Evolutionary conservation across 2,797 vertebrate genomes (phyloP).

Genomic region (Acipenser oxyrinchus): DNA sequence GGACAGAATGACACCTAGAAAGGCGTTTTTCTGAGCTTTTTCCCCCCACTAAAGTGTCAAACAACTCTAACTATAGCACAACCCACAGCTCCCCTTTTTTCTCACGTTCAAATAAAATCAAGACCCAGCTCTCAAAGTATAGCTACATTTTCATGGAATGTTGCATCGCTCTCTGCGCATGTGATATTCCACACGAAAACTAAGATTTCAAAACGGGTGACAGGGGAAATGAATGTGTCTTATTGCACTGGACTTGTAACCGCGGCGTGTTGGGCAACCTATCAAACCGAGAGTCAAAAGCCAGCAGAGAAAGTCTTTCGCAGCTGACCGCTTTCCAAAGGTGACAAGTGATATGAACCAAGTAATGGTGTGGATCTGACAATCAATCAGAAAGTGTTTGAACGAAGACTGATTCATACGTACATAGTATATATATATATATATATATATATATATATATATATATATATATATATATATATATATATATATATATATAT

Average conservation of each 20-base stretch:
- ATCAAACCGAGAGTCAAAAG: neutral
- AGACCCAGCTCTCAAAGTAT: no score
- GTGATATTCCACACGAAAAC: no score
- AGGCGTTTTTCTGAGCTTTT: no score
- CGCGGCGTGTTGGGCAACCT: neutral
- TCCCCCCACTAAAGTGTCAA: no score
- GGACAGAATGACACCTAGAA: no score
- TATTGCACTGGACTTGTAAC: neutral
- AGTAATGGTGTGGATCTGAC: neutral
- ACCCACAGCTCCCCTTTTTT: no score
- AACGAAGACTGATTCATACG: neutral
- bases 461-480: neutral
- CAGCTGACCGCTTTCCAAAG: neutral
- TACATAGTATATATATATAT: slow-evolving; percentile 3
- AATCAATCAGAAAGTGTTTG: neutral
- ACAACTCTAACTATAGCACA: no score
- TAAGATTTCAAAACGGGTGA: no score
- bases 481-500: neutral
- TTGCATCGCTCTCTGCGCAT: no score
- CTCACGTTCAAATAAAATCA: no score
- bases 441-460: neutral
- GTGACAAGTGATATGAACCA: neutral
- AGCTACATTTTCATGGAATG: no score
- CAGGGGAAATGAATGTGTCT: neutral
- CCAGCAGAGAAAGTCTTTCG: neutral